Percentiles rank a stretch among this genome's conserved stretches.
Conservation (phyloP, 2,888 invertebrate genomes). For the Sesia bembeciformis region DNA sequence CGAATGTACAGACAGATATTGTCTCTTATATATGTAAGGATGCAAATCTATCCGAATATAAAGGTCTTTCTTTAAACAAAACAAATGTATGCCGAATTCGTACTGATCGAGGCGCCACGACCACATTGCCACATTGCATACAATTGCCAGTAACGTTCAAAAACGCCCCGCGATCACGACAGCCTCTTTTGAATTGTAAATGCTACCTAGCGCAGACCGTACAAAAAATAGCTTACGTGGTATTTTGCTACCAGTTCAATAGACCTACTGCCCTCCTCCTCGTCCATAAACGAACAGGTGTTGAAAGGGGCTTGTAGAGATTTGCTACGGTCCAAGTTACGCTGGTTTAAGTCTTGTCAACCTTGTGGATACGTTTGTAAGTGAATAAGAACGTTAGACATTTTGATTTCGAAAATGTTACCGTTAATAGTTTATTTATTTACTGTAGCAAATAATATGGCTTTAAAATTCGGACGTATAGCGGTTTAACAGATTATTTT, state of each 20-base stretch:
- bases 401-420: too few species aligned
- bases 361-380: not conserved
- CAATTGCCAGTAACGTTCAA: slow-evolving; percentile 9
- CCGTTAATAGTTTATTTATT: too few species aligned
- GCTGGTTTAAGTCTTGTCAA: not conserved
- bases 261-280: not conserved
- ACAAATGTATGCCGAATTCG: too few species aligned
- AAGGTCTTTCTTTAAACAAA: too few species aligned
- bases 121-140: slow-evolving; percentile 4
- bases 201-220: slow-evolving; percentile 2
- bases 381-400: too few species aligned
- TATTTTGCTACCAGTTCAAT: not conserved
- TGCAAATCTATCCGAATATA: too few species aligned
- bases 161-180: slow-evolving; percentile 14
- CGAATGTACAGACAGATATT: too few species aligned
- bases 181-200: slow-evolving; percentile 24
- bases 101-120: too few species aligned
- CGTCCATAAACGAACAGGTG: not conserved
- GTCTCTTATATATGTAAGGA: too few species aligned
- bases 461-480: too few species aligned
- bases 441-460: too few species aligned
- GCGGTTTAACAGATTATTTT: too few species aligned
- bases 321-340: not conserved
- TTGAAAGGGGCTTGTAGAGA: not conserved
- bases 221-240: not conserved